A percentile compares a stretch with the other conserved stretches of the same genome.
Conservation (phyloP, 1,140 invertebrate species). For the Aricia agestis region DNA sequence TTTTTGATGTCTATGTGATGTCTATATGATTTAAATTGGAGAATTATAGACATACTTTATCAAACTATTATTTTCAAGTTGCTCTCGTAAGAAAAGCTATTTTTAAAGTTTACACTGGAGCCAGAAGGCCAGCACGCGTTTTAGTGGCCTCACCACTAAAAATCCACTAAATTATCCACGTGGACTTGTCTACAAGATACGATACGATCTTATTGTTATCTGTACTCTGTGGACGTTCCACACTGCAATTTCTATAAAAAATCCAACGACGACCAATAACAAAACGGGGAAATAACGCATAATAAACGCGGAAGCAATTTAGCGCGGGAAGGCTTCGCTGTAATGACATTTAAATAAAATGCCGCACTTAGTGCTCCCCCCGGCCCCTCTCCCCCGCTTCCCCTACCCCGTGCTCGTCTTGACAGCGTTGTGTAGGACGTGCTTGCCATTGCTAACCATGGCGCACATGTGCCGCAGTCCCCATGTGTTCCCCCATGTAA, state of each 20-base stretch:
- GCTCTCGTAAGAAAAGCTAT: too few relatives aligned
- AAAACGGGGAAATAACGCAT: not conserved
- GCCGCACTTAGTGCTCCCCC: not conserved
- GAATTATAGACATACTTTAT: too few relatives aligned
- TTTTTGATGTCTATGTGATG: not conserved
- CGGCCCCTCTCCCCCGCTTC: not conserved
- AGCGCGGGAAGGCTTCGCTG: not conserved
- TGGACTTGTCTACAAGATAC: too few relatives aligned
- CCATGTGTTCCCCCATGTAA: not conserved
- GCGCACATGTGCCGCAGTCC: not conserved
- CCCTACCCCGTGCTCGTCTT: not conserved
- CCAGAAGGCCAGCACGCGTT: too few relatives aligned
- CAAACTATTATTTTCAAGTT: too few relatives aligned
- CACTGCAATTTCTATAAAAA: not conserved
- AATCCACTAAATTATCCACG: too few relatives aligned
- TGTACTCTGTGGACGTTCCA: too few relatives aligned
- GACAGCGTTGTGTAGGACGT: not conserved
- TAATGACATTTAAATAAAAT: conserved; percentile 13
- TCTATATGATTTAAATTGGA: too few relatives aligned
- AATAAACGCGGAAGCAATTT: not conserved
- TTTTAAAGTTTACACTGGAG: too few relatives aligned
- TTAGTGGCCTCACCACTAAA: too few relatives aligned
- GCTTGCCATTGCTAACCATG: not conserved
- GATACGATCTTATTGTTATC: too few relatives aligned
- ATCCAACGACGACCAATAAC: not conserved